Evolutionary conservation across 2,797 vertebrate species (phyloP).

Genomic region (Onychomys arenicola): DNA sequence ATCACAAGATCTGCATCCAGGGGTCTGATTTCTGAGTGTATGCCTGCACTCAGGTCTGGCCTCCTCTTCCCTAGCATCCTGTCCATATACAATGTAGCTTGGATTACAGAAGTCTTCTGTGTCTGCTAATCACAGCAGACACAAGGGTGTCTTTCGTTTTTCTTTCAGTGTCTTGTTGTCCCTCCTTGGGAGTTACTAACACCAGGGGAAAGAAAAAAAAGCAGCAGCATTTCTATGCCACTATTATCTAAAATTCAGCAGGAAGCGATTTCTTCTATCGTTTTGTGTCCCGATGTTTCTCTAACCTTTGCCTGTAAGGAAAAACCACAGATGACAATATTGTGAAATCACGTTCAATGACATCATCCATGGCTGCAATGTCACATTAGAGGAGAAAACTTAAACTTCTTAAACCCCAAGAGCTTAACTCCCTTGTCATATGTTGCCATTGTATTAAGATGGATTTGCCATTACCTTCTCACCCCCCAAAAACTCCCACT

Average conservation of each 20-base stretch:
- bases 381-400: not conserved
- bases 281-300: constrained; percentile 30
- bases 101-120: not conserved
- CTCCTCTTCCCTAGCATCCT: not conserved
- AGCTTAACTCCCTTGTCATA: not conserved
- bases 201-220: not conserved
- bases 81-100: not conserved
- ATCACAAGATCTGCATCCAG: not conserved
- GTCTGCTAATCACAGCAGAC: not conserved
- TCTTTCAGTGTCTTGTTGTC: not conserved
- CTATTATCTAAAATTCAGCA: constrained; percentile 3
- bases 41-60: not conserved
- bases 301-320: not conserved
- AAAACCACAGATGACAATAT: constrained; percentile 14
- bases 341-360: constrained; percentile 24
- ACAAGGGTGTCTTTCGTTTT: not conserved
- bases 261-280: not conserved
- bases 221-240: not conserved
- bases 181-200: not conserved
- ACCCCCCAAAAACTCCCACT: not conserved
- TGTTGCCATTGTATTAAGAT: not conserved
- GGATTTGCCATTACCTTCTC: constrained; percentile 16
- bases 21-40: not conserved
- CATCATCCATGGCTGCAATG: not conserved
- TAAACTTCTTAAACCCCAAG: constrained; percentile 41